Evolutionary conservation across 2,797 vertebrate species (phyloP).

Genomic region (Falco cherrug): DNA sequence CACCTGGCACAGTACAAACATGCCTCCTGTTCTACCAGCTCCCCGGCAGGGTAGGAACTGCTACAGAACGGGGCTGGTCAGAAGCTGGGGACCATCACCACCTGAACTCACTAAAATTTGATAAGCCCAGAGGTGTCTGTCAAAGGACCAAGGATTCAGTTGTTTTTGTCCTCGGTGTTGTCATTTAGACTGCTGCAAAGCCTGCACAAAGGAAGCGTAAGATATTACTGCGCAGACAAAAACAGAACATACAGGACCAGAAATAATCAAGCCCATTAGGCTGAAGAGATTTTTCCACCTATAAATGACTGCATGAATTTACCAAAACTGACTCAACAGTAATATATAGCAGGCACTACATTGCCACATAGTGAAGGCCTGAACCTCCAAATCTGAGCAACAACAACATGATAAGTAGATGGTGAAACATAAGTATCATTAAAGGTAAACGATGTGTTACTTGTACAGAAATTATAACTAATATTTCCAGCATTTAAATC

Average conservation of each 20-base stretch:
- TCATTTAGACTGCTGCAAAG: background rate
- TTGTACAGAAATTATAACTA: background rate
- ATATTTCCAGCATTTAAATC: background rate
- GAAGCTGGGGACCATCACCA: background rate
- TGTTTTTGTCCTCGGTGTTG: background rate
- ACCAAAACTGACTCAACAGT: background rate
- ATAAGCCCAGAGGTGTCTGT: background rate
- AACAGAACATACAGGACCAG: background rate
- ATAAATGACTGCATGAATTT: background rate
- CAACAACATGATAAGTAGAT: background rate
- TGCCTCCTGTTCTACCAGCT: background rate
- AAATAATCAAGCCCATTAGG: background rate
- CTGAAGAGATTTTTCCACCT: background rate
- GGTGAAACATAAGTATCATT: background rate
- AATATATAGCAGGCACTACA: background rate
- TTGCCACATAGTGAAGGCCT: background rate
- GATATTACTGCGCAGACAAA: background rate
- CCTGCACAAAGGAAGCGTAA: background rate
- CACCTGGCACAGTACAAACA: background rate
- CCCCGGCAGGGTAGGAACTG: background rate
- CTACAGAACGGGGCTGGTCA: accelerated
- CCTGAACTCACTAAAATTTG: background rate
- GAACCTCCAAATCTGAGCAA: background rate
- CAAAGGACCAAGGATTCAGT: background rate
- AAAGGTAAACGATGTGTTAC: background rate